Percentiles rank a stretch among this genome's conserved stretches.
Conservation (phyloP, 2,797 vertebrate genomes). For the Amblyraja radiata region DNA sequence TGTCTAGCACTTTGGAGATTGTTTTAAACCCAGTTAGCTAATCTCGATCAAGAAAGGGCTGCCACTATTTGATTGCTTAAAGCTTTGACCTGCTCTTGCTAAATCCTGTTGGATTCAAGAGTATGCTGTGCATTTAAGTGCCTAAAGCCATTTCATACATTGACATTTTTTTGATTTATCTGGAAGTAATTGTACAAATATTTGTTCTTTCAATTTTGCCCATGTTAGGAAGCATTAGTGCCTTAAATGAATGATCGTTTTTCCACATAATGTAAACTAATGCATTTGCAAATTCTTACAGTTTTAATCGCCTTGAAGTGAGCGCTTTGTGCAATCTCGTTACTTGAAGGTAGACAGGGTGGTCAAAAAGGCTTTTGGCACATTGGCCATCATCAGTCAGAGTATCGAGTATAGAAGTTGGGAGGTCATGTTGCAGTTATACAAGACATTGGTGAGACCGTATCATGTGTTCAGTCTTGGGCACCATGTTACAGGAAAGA, state of each 20-base stretch:
- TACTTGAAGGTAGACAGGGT: conserved; percentile 39
- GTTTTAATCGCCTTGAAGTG: conserved; percentile 18
- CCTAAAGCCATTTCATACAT: conserved; percentile 31
- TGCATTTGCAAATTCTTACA: background rate
- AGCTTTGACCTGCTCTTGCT: conserved; percentile 33
- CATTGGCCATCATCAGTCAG: no score
- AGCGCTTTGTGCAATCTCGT: background rate
- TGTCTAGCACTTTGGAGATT: conserved; percentile 37
- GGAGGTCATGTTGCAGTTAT: no score
- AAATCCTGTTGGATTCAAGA: conserved; percentile 32
- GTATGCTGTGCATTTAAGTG: conserved; percentile 23
- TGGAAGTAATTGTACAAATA: conserved; percentile 21
- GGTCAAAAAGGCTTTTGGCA: no score
- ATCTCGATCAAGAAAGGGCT: conserved; percentile 26
- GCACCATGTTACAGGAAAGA: no score
- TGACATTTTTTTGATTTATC: conserved; percentile 28
- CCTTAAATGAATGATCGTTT: conserved; percentile 15
- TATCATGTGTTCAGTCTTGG: no score
- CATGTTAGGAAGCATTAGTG: background rate
- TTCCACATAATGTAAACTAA: conserved; percentile 19
- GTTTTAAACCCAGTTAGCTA: conserved; percentile 33
- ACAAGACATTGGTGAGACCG: no score
- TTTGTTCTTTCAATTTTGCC: conserved; percentile 32
- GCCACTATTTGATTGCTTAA: conserved; percentile 31
- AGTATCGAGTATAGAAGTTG: no score